Base-by-base conservation (phyloP, 2,113 vertebrate genomes). In the Amphiprion ocellaris region DNA sequence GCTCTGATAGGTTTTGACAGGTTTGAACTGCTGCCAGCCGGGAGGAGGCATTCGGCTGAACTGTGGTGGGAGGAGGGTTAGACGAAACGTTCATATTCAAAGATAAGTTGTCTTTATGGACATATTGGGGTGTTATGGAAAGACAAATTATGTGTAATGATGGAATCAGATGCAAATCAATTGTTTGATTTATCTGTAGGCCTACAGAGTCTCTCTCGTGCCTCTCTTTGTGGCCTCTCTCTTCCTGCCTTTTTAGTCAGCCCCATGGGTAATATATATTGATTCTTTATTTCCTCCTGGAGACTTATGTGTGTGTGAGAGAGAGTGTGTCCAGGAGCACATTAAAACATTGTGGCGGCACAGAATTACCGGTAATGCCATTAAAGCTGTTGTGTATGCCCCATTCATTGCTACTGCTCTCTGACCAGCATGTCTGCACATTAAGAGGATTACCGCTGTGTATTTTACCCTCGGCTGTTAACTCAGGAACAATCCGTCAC, bases 321-420 rank as follows among this genome's bases (percentile, higher is more conserved):
- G 73, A 62, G 72, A 58, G 63, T 69, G 73, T 74, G 66, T 69
- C 70, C 81, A 74, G 69, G 83, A 89, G 85, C 89, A 88, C 85
- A 87, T 87, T 92, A 85, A 82, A 91, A 84, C 65, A 47, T 71
- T 82, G 91, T 85, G 86, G 79, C 71, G 0, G 74, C 81, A 82
- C 87, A 92, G 89, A 93, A 94, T 94, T 93, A 93, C 85, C 68
- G 87, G 87, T 92, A 93, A 92, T 94, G 85, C 88, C 87, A 91
- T 94, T 92, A 93, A 93, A 93, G 90, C 90, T 90, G 89, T 64
- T 76, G 62, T 73, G 74, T 33, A 46, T 37, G 69, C 52, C 59
- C 69, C n/a, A 8, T 76, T 86, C 88, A 59, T 70, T 53, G 77
- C 67, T 68, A 56, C 81, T 85, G 83, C 76, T 86, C 87, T 89